Conservation (phyloP, 2,113 vertebrate species). For the Nothocercus julius region DNA sequence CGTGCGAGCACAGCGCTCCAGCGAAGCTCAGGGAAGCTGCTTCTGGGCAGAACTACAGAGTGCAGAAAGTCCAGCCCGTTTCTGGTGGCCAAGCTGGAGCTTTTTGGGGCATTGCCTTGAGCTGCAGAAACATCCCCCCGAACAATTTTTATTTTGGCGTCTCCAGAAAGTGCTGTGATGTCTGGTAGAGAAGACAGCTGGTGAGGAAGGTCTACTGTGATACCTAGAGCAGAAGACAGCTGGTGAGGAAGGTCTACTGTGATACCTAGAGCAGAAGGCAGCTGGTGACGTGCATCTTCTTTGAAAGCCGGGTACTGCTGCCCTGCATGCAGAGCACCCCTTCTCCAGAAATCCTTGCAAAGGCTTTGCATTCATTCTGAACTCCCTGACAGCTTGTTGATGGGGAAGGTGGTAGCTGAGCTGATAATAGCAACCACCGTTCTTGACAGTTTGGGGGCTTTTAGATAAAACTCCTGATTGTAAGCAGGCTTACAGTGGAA, state of each 20-base stretch:
- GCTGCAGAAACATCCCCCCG: rapidly evolving
- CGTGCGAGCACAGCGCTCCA: no score
- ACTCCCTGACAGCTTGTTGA: neutral
- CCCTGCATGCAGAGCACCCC: neutral
- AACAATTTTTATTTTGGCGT: neutral
- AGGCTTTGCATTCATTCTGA: neutral
- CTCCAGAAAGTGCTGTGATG: neutral
- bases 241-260: rapidly evolving
- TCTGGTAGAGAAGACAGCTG: rapidly evolving
- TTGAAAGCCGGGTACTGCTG: rapidly evolving
- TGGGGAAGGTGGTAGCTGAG: conserved; percentile 14
- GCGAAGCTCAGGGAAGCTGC: neutral
- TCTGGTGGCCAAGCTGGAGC: neutral
- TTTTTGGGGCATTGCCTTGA: rapidly evolving
- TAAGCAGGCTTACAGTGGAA: conserved; percentile 46
- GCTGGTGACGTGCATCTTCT: rapidly evolving
- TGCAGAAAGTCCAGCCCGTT: neutral
- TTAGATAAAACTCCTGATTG: conserved; percentile 54
- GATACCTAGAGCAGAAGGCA: neutral
- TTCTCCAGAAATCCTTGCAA: neutral
- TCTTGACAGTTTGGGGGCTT: conserved; percentile 34
- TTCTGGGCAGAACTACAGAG: neutral
- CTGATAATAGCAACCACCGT: neutral
- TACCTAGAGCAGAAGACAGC: rapidly evolving
- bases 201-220: rapidly evolving